Conservation (phyloP, 1,140 invertebrate species). For the Mactra quadrangularis region DNA sequence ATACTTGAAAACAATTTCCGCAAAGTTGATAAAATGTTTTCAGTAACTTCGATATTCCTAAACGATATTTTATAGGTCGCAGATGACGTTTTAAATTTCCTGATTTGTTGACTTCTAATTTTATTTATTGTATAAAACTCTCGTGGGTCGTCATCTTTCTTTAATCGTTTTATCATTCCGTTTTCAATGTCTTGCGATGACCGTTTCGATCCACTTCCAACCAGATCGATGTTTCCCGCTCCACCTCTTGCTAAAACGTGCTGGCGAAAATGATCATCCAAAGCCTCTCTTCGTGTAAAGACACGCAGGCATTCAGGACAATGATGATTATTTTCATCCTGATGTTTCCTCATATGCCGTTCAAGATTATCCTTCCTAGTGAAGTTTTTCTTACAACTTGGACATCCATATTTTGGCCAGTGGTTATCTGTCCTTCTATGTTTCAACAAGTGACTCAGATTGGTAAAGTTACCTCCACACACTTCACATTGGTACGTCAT, state of each 20-base stretch:
- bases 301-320: too few relatives aligned
- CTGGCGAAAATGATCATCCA: too few relatives aligned
- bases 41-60: slow-evolving; percentile 12
- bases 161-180: not conserved
- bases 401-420: too few relatives aligned
- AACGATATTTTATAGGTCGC: slow-evolving; percentile 13
- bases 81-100: slow-evolving; percentile 24
- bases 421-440: too few relatives aligned
- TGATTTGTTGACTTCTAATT: slow-evolving; percentile 12
- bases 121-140: slow-evolving; percentile 7
- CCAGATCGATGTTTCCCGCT: too few relatives aligned
- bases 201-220: slow-evolving; percentile 4
- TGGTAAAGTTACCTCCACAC: not conserved
- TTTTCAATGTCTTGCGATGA: not conserved
- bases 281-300: too few relatives aligned
- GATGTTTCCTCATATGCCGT: too few relatives aligned
- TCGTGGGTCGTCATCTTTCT: slow-evolving; percentile 10
- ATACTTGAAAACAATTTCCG: not conserved
- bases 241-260: too few relatives aligned
- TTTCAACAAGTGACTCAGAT: too few relatives aligned
- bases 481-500: slow-evolving; percentile 1
- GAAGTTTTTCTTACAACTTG: too few relatives aligned
- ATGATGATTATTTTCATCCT: too few relatives aligned
- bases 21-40: slow-evolving; percentile 4
- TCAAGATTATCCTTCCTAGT: too few relatives aligned